A percentile compares a stretch with the other conserved stretches of the same genome.
Evolutionary conservation across 2,888 invertebrate genomes (phyloP).

Genomic region (Esperia sulphurella): DNA sequence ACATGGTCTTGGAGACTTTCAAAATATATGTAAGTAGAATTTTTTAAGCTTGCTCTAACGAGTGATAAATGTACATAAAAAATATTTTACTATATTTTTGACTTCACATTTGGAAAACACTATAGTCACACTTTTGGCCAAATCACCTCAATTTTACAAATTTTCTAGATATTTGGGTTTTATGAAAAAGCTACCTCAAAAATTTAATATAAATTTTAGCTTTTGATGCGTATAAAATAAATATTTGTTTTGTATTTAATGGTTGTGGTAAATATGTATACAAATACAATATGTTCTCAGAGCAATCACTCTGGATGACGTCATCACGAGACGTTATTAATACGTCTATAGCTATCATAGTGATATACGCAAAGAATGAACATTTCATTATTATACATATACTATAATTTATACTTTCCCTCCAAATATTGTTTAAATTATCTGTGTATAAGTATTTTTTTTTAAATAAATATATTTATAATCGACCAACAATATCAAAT

Average conservation of each 20-base stretch:
- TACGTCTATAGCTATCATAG: too few relatives aligned
- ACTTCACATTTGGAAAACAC: background rate
- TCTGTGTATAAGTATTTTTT: background rate
- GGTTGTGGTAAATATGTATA: slow-evolving; percentile 28
- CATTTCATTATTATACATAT: too few relatives aligned
- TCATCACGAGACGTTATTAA: background rate
- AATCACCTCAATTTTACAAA: slow-evolving; percentile 11
- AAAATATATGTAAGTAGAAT: background rate
- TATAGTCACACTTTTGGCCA: slow-evolving; percentile 12
- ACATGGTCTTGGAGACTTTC: background rate
- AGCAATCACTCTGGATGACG: too few relatives aligned
- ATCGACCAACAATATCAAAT: too few relatives aligned
- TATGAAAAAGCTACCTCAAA: slow-evolving; percentile 34
- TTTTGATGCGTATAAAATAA: background rate
- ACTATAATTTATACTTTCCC: background rate
- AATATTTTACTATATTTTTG: background rate
- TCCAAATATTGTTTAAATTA: background rate
- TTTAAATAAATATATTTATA: too few relatives aligned
- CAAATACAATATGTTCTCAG: too few relatives aligned
- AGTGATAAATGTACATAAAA: background rate
- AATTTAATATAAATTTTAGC: slow-evolving; percentile 20
- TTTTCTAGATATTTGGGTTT: slow-evolving; percentile 14
- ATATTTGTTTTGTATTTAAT: slow-evolving; percentile 18
- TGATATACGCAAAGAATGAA: too few relatives aligned
- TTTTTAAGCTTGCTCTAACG: background rate